Conservation (phyloP, 2,113 vertebrate species). For the Tychaedon coryphoeus region DNA sequence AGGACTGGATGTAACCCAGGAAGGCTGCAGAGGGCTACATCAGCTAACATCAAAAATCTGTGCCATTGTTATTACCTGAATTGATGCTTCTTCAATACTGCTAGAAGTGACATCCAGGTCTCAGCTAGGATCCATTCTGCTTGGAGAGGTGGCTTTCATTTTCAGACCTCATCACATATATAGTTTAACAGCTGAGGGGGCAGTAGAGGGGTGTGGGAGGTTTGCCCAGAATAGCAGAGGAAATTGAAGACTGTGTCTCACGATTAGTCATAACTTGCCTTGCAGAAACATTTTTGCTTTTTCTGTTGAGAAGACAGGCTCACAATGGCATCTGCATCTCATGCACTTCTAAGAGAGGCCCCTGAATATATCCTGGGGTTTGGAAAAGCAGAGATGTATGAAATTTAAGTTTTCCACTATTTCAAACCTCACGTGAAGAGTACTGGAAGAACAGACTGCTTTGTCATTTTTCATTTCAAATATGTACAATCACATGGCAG, state of each 20-base stretch:
- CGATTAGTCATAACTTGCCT: neutral
- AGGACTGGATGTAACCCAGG: neutral
- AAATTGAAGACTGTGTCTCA: neutral
- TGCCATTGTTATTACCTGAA: neutral
- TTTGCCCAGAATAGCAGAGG: neutral
- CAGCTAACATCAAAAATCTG: neutral
- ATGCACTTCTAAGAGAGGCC: neutral
- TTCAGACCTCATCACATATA: neutral
- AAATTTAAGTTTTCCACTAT: neutral
- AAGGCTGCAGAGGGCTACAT: neutral
- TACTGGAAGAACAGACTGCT: neutral
- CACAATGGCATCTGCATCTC: neutral
- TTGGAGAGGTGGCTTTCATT: neutral
- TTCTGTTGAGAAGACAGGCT: neutral
- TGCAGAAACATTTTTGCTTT: neutral
- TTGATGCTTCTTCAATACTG: neutral
- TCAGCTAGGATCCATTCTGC: neutral
- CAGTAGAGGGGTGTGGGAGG: neutral
- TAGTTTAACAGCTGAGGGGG: neutral
- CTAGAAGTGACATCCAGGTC: neutral
- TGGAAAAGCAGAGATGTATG: neutral
- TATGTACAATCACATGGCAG: neutral
- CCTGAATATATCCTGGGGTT: neutral
- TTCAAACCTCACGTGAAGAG: neutral
- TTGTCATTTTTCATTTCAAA: neutral